phyloP scores from a whole-genome alignment of 2,888 invertebrate species.

The Vanessa cardui region DNA sequence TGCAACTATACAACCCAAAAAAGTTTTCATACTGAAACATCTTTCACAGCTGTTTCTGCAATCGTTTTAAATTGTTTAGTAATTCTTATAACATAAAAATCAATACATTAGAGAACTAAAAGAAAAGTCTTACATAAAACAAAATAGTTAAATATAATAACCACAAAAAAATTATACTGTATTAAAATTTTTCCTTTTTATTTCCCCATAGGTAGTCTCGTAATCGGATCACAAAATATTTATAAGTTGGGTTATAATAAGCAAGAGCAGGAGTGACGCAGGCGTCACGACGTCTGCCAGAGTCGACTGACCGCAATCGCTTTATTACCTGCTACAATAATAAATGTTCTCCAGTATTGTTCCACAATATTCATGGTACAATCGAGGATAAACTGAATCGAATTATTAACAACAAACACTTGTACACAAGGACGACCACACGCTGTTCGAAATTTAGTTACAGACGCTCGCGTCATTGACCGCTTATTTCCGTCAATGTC shows the following conservation, averaged over 20 bases:
- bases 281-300: slow-evolving; percentile 66
- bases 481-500: slow-evolving; percentile 70
- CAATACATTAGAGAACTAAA: no score
- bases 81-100: neutral
- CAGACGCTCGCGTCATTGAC: slow-evolving; percentile 61
- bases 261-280: slow-evolving; percentile 39
- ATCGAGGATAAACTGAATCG: slow-evolving; percentile 12
- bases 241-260: slow-evolving; percentile 35
- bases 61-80: neutral
- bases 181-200: slow-evolving; percentile 9
- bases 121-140: no score
- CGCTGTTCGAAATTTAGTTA: slow-evolving; percentile 12
- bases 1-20: neutral
- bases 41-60: neutral
- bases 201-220: slow-evolving; percentile 9
- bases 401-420: slow-evolving; percentile 1
- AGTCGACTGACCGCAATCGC: slow-evolving; percentile 32
- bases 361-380: slow-evolving; percentile 14
- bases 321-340: slow-evolving; percentile 21
- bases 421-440: slow-evolving; percentile 7
- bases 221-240: slow-evolving; percentile 31
- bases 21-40: neutral
- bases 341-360: slow-evolving; percentile 20
- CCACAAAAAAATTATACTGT: neutral
- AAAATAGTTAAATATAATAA: no score